Conservation (phyloP, 2,113 vertebrate species). For the Corynorhinus townsendii region DNA sequence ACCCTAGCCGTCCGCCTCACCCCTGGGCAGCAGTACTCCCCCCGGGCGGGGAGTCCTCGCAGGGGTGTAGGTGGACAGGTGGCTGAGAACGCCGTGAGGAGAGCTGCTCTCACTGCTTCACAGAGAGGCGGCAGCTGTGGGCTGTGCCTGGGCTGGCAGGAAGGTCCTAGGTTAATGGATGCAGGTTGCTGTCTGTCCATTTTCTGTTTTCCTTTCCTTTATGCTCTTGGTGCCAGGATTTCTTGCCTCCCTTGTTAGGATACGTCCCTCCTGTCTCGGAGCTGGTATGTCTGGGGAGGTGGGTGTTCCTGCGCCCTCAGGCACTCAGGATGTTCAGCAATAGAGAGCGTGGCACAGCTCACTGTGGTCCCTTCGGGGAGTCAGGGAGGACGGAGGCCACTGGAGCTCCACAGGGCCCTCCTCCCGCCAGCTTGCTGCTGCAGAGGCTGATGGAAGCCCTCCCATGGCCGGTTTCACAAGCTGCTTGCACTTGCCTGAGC, state of each 20-base stretch:
- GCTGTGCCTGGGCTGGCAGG: neutral
- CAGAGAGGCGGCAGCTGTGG: neutral
- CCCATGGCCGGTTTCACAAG: too few species aligned
- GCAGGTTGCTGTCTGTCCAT: neutral
- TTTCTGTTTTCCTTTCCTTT: neutral
- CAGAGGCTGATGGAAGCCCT: too few species aligned
- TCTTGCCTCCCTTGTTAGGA: neutral
- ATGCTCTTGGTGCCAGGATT: slow-evolving; percentile 10
- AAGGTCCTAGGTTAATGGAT: neutral
- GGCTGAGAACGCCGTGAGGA: too few species aligned
- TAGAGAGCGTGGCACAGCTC: neutral
- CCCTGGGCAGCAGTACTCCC: neutral
- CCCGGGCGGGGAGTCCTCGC: neutral
- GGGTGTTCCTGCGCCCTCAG: too few species aligned
- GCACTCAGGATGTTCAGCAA: neutral
- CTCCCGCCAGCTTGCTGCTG: too few species aligned
- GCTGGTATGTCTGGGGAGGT: neutral
- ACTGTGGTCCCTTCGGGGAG: too few species aligned
- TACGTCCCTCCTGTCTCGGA: neutral
- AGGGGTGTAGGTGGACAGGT: neutral
- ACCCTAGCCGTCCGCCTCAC: neutral
- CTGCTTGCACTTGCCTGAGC: neutral
- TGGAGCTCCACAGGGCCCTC: neutral
- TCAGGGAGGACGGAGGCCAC: too few species aligned
- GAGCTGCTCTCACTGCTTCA: too few species aligned